Percentiles rank a stretch among this genome's conserved stretches.
phyloP scores from a whole-genome alignment of 2,797 vertebrate genomes.

The Cygnus olor region DNA sequence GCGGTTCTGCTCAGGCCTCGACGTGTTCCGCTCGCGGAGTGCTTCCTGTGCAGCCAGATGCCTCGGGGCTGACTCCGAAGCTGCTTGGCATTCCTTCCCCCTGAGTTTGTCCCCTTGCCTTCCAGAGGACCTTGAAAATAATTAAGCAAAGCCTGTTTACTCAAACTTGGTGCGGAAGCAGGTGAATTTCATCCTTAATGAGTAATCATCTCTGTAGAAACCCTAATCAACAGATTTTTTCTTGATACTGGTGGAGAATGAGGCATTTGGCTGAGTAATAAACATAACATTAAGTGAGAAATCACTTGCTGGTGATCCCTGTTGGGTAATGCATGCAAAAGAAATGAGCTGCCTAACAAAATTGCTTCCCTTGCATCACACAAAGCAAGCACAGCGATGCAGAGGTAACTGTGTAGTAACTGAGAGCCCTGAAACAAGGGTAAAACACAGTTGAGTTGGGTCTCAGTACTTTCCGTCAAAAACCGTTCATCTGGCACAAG shows the following conservation, averaged over 20 bases:
- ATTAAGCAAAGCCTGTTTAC: constrained; percentile 30
- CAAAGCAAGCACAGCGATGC: neutral
- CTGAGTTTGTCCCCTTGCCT: neutral
- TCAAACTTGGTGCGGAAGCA: neutral
- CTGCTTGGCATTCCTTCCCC: constrained; percentile 3
- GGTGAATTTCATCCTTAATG: constrained; percentile 35
- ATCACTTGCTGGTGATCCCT: constrained; percentile 14
- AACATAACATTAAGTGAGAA: constrained; percentile 39
- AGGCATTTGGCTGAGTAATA: constrained; percentile 43
- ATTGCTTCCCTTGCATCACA: constrained; percentile 5
- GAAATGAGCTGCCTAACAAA: constrained; percentile 24
- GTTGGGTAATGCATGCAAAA: constrained; percentile 18
- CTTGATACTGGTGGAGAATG: neutral
- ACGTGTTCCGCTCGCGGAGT: neutral
- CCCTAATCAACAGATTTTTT: constrained; percentile 48
- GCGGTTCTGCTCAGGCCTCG: neutral
- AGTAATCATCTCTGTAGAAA: constrained; percentile 28
- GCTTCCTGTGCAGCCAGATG: neutral
- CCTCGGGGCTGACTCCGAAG: neutral
- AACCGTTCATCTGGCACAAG: neutral
- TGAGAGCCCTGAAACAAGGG: neutral
- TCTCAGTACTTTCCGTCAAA: neutral
- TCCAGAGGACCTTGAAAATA: constrained; percentile 17
- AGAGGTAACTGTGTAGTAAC: neutral
- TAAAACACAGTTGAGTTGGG: neutral